Percentiles rank a stretch among this genome's conserved stretches.
Evolutionary conservation across 2,888 invertebrate species (phyloP).

Genomic region (Acanthosepion esculentum): DNA sequence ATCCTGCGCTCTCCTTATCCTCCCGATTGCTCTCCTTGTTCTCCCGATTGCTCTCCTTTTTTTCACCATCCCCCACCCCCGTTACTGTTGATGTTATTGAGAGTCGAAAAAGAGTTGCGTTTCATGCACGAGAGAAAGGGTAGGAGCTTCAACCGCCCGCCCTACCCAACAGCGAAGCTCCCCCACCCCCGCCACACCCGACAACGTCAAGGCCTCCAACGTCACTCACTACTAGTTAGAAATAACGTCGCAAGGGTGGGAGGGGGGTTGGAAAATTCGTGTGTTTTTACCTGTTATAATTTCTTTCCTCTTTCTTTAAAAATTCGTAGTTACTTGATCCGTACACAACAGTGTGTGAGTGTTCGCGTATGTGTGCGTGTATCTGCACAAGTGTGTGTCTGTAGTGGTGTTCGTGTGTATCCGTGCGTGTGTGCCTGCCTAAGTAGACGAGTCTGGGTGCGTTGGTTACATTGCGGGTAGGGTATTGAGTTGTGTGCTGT

Average conservation of each 20-base stretch:
- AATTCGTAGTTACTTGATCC: background rate
- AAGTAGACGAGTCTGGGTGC: too few relatives aligned
- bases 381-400: background rate
- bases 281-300: background rate
- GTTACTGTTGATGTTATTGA: background rate
- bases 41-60: background rate
- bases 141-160: background rate
- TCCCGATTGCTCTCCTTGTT: background rate
- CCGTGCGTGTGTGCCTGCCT: background rate
- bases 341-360: too few relatives aligned
- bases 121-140: background rate
- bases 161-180: background rate
- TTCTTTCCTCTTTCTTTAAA: background rate
- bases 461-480: too few relatives aligned
- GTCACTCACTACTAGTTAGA: constrained; percentile 11
- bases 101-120: background rate
- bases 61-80: background rate
- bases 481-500: too few relatives aligned
- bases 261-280: background rate
- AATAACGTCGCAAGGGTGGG: background rate
- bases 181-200: background rate
- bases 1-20: background rate
- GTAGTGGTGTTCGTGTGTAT: background rate
- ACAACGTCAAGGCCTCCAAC: background rate
- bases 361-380: too few relatives aligned